phyloP scores from a whole-genome alignment of 2,888 invertebrate genomes.

The Pristionchus fissidentatus region DNA sequence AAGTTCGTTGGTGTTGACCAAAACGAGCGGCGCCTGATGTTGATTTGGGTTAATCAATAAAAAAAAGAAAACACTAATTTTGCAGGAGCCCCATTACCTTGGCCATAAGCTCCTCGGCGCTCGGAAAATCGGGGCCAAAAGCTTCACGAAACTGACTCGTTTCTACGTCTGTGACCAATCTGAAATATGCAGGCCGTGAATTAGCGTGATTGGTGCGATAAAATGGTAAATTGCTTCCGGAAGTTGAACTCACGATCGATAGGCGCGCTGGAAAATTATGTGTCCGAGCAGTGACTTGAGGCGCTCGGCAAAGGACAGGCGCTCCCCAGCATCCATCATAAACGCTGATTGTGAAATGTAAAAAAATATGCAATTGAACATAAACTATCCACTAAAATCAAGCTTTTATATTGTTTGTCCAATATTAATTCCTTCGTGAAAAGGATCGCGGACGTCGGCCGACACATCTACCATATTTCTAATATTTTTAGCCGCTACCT shows the following conservation, averaged over 20 bases:
- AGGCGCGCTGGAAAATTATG: constrained; percentile 47
- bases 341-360: constrained; percentile 55
- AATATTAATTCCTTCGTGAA: too few species aligned
- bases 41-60: background rate
- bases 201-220: background rate
- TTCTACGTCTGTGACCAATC: constrained; percentile 54
- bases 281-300: constrained; percentile 65
- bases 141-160: constrained; percentile 62
- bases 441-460: too few species aligned
- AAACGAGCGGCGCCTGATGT: constrained; percentile 48
- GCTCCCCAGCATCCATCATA: constrained; percentile 64
- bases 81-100: background rate
- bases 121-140: constrained; percentile 64
- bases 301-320: constrained; percentile 63
- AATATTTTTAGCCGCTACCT: too few species aligned
- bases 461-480: background rate
- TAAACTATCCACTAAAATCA: too few species aligned
- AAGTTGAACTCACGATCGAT: constrained; percentile 29
- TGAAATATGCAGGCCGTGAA: too few species aligned
- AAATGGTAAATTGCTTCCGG: background rate
- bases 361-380: too few species aligned
- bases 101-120: constrained; percentile 55
- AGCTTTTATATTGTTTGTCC: too few species aligned
- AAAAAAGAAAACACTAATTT: background rate
- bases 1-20: constrained; percentile 65